Evolutionary conservation across 2,113 vertebrate species (phyloP), one percentile per base, ranked within the genome.

Genomic region (Leuciscus idus): DNA sequence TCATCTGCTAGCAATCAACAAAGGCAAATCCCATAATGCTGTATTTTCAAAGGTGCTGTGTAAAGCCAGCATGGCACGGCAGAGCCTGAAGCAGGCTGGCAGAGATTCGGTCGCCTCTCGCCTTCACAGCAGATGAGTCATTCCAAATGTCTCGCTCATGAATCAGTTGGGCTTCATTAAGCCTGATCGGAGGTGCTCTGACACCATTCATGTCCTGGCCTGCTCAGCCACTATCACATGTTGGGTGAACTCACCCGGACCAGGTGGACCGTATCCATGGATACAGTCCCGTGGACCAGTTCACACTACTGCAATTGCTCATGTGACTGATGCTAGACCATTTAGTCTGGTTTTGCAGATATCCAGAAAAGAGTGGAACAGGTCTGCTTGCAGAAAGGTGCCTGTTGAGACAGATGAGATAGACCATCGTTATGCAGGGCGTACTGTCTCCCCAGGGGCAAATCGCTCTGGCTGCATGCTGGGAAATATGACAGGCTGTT

Each of bases 91-190:
- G 72, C 23, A 33, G 64, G 64, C 11, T 82, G 52, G 33, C 61
- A 84, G 55, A 83, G 57, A 84, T 81, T 85, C 17, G 48, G 2
- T 36, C 30, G 15, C 17, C 46, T 48, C 55, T 48, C 72, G n/a
- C 80, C 21, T 72, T 46, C 76, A 77, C 23, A 50, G 19, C 75
- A 33, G 48, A 55, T 88, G 77, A 88, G 57, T 85, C 83, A 85
- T 84, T 75, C 15, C 70, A 76, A 86, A 86, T 75, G 81, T 66
- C 84, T 66, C 21, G 26, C 85, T 80, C 52, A 82, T 84, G 62
- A 82, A 61, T 87, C 87, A 79, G 70, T 79, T 68, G 61, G 77
- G 84, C 28, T 28, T 70, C 83, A 77, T 88, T 88, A 87, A 74
- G 75, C 12, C 39, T 83, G 62, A 86, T 79, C 83, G 77, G 61